These are phyloP conservation scores for Eulemur rubriventer DNA, from an alignment of 2,797 vertebrate species.

Conservation along the genomic window DNA sequence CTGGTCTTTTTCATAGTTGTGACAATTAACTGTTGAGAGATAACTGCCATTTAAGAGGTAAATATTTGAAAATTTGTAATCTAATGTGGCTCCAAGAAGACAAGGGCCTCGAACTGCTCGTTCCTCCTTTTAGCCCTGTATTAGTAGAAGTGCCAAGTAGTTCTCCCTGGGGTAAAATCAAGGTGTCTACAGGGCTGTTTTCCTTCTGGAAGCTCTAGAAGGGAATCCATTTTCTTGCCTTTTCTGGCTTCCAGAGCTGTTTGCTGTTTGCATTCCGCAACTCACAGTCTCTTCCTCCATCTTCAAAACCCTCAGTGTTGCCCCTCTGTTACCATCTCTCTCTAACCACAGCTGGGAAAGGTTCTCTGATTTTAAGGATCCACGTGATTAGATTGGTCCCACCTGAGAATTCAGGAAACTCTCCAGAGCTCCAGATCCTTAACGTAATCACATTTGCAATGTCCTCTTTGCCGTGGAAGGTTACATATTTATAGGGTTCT, in stretches of 20 bases:
- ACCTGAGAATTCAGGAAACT: background rate
- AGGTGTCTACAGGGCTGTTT: background rate
- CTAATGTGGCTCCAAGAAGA: background rate
- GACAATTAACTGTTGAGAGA: background rate
- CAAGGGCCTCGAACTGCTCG: background rate
- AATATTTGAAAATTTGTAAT: background rate
- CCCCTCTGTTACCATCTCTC: background rate
- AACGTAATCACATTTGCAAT: background rate
- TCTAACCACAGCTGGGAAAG: background rate
- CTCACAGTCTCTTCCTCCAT: background rate
- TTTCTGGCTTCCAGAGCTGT: background rate
- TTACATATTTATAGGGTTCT: background rate
- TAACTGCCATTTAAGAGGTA: background rate
- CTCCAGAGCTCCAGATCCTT: background rate
- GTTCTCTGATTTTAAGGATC: background rate
- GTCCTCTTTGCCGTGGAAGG: background rate
- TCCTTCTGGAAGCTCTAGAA: background rate
- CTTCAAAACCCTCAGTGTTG: background rate
- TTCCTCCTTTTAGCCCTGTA: background rate
- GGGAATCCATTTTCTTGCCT: background rate
- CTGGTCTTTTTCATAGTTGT: background rate
- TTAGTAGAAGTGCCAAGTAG: background rate
- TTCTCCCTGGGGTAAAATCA: background rate
- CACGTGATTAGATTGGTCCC: background rate
- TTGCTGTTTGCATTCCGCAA: background rate